Percentiles rank a stretch among this genome's conserved stretches.
Evolutionary conservation across 2,797 vertebrate genomes (phyloP).

Genomic region (Schizopygopsis pylzovi): DNA sequence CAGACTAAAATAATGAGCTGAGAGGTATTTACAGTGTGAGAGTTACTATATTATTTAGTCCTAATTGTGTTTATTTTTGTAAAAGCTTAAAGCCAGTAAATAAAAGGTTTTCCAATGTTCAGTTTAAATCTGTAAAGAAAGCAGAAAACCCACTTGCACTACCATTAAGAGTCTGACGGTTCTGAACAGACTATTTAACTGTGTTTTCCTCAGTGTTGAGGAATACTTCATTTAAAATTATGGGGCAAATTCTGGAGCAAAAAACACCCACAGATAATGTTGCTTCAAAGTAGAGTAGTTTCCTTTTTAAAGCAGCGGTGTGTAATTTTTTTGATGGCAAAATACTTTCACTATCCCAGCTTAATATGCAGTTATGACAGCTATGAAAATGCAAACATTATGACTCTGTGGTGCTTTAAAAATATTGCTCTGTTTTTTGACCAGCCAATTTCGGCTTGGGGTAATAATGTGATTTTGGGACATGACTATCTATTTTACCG

Average conservation of each 20-base stretch:
- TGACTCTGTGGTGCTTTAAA: neutral
- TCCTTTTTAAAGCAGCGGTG: neutral
- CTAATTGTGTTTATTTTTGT: neutral
- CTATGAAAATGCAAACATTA: constrained; percentile 11
- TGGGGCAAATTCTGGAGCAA: neutral
- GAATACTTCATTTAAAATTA: neutral
- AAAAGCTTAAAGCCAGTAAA: neutral
- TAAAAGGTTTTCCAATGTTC: neutral
- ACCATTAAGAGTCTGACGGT: neutral
- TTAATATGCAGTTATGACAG: neutral
- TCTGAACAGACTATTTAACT: neutral
- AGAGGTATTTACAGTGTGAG: neutral
- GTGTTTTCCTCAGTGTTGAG: neutral
- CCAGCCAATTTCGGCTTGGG: neutral
- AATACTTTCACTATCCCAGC: neutral
- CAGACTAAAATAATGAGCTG: neutral
- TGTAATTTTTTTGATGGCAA: neutral
- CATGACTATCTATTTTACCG: too few relatives aligned
- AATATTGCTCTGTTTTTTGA: neutral
- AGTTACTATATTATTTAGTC: neutral
- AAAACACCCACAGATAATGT: neutral
- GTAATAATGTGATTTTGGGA: neutral
- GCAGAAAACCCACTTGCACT: neutral
- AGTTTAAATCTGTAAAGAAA: neutral
- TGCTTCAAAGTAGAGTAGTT: neutral